phyloP scores from a whole-genome alignment of 64 coral and sea anemone genomes.

The Stichodactyla helianthus region DNA sequence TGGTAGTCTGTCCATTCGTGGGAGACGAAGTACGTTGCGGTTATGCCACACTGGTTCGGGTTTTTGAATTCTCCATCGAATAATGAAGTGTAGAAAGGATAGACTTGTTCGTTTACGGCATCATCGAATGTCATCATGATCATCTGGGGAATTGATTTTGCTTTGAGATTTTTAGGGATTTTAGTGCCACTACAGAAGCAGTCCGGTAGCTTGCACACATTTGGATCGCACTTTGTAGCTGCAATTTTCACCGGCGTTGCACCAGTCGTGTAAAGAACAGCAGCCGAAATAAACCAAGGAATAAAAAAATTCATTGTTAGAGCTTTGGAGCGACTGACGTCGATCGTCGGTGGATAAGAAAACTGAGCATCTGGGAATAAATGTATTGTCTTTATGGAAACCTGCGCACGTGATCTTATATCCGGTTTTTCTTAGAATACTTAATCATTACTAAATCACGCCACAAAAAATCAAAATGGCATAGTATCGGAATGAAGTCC shows the following conservation, averaged over 20 bases:
- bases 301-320: neutral
- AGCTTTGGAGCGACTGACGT: neutral
- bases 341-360: neutral
- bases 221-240: constrained; percentile 13
- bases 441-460: neutral
- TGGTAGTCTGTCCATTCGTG: constrained; percentile 90
- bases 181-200: constrained; percentile 65
- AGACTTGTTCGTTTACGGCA: constrained; percentile 52
- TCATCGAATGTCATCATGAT: constrained; percentile 84
- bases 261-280: neutral
- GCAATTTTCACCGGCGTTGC: neutral
- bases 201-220: constrained; percentile 78
- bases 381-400: neutral
- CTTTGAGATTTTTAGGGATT: constrained; percentile 47
- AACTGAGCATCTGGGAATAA: neutral
- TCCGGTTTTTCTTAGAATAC: neutral
- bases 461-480: too few relatives aligned
- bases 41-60: constrained; percentile 70
- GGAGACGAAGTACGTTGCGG: constrained; percentile 87
- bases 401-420: neutral
- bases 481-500: too few relatives aligned
- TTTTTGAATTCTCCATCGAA: constrained; percentile 71
- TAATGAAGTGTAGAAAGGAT: constrained; percentile 32
- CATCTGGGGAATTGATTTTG: constrained; percentile 66
- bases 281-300: neutral